phyloP scores from a whole-genome alignment of 2,797 vertebrate species.

The Centropyge bicolor region DNA sequence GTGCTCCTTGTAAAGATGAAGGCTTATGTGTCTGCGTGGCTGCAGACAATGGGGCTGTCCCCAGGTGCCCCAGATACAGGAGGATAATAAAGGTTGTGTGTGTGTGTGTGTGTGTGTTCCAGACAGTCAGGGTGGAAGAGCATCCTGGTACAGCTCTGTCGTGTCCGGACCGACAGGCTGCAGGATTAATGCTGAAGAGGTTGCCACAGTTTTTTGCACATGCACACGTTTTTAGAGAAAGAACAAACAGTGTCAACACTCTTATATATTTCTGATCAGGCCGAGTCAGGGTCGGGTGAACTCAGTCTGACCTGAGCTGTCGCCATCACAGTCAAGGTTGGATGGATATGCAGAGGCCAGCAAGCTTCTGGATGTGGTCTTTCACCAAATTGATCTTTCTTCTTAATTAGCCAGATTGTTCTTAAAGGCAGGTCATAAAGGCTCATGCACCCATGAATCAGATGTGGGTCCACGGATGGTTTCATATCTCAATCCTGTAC shows the following conservation, averaged over 20 bases:
- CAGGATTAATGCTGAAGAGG: conserved; percentile 56
- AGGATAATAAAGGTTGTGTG: conserved; percentile 52
- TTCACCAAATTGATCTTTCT: not conserved
- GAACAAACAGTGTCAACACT: not conserved
- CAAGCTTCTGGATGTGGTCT: not conserved
- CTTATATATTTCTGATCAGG: not conserved
- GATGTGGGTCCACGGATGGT: not conserved
- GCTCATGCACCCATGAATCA: not conserved
- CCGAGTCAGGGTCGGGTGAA: not conserved
- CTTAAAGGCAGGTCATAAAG: not conserved
- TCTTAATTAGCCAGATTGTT: not conserved
- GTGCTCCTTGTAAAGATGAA: conserved; percentile 27
- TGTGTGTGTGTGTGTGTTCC: conserved; percentile 40
- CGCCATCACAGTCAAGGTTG: not conserved
- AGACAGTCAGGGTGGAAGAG: conserved; percentile 45
- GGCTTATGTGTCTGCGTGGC: conserved; percentile 50
- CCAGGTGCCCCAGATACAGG: conserved; percentile 59
- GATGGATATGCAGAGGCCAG: not conserved
- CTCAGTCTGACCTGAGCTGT: not conserved
- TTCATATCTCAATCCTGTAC: not conserved
- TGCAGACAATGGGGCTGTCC: conserved; percentile 58
- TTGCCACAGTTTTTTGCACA: conserved; percentile 35
- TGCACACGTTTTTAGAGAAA: not conserved
- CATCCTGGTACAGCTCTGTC: conserved; percentile 32
- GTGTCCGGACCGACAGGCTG: conserved; percentile 36